phyloP scores from a whole-genome alignment of 2,113 vertebrate species.

The Chauna torquata region DNA sequence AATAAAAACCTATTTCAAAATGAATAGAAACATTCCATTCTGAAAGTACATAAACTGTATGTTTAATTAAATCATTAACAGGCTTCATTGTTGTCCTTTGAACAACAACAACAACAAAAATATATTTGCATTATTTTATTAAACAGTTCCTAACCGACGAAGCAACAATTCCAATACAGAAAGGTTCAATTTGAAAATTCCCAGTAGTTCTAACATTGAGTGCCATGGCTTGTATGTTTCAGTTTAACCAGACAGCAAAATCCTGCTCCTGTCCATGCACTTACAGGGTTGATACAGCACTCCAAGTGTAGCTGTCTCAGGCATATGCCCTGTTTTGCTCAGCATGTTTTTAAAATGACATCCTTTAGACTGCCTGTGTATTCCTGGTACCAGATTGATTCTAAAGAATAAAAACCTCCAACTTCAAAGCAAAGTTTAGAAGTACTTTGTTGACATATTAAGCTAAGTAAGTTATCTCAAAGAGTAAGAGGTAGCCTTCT shows the following conservation, averaged over 20 bases:
- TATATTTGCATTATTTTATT: neutral
- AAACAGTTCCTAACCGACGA: neutral
- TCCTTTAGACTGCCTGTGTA: neutral
- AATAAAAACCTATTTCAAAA: neutral
- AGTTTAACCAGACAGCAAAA: neutral
- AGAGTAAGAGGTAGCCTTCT: neutral
- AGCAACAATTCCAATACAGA: neutral
- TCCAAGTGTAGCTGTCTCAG: neutral
- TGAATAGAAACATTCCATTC: neutral
- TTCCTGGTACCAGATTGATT: neutral
- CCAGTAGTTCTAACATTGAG: neutral
- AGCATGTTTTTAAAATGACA: neutral
- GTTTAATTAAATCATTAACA: neutral
- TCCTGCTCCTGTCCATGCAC: neutral
- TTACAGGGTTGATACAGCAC: neutral
- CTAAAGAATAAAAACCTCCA: neutral
- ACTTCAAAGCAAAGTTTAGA: neutral
- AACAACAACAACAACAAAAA: neutral
- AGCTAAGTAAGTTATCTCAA: neutral
- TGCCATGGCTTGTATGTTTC: neutral
- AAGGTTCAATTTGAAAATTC: neutral
- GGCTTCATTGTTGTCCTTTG: neutral
- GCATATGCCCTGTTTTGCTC: neutral
- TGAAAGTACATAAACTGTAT: neutral
- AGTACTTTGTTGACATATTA: neutral